phyloP scores from a whole-genome alignment of 2,113 vertebrate species.

The Perognathus longimembris region DNA sequence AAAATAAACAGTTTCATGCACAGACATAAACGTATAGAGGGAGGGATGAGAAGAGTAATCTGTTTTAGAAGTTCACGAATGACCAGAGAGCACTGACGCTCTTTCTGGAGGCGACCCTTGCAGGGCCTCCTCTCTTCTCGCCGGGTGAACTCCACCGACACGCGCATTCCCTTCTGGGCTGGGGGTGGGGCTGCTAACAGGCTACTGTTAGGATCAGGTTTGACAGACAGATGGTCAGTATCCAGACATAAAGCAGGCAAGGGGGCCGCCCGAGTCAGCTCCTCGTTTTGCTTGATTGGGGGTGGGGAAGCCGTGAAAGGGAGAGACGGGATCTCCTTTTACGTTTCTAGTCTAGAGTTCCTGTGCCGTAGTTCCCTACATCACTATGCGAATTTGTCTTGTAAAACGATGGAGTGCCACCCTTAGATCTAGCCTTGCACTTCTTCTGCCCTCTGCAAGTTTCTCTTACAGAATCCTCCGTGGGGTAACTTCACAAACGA shows the following conservation, averaged over 20 bases:
- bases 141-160: too few species aligned
- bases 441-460: not conserved
- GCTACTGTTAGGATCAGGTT: not conserved
- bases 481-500: not conserved
- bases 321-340: not conserved
- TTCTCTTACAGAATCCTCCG: not conserved
- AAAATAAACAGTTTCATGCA: not conserved
- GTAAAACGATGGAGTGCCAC: not conserved
- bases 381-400: not conserved
- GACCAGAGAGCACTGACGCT: not conserved
- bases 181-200: not conserved
- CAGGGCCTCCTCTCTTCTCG: rapidly evolving
- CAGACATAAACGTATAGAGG: not conserved
- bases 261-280: too few species aligned
- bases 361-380: rapidly evolving
- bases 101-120: not conserved
- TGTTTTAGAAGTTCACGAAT: too few species aligned
- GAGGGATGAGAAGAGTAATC: too few species aligned
- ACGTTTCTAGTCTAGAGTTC: not conserved
- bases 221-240: not conserved
- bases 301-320: rapidly evolving
- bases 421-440: not conserved
- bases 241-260: rapidly evolving
- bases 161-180: not conserved
- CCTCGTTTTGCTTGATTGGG: not conserved